These are phyloP conservation scores for Mungos mungo DNA, from an alignment of 2,113 vertebrate species.

Conservation along the genomic window DNA sequence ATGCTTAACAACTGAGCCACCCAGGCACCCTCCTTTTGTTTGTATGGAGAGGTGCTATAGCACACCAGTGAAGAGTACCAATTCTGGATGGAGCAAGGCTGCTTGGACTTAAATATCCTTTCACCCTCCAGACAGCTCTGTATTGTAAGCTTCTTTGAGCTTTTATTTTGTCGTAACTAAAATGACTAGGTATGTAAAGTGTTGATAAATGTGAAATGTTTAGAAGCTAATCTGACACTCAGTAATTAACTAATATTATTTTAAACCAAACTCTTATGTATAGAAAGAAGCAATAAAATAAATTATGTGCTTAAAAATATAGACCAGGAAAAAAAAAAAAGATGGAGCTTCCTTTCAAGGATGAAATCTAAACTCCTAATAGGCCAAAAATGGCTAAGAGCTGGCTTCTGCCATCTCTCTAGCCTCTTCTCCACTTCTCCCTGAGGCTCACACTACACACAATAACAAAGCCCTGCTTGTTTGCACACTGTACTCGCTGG, in stretches of 20 bases:
- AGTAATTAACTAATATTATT: constrained; percentile 3
- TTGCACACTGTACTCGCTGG: background rate
- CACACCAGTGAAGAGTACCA: rapidly evolving
- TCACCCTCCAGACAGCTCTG: background rate
- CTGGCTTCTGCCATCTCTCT: background rate
- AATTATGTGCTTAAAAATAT: background rate
- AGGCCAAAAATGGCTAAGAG: background rate
- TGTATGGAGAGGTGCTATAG: background rate
- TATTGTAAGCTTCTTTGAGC: background rate
- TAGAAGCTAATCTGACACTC: background rate
- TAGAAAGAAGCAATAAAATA: background rate
- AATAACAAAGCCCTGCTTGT: background rate
- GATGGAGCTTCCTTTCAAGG: background rate
- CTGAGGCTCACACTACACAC: background rate
- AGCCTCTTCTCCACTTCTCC: background rate
- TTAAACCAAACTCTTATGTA: constrained; percentile 14
- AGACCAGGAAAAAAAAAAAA: background rate
- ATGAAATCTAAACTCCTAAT: background rate
- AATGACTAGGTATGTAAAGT: background rate
- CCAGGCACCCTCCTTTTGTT: background rate
- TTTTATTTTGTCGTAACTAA: background rate
- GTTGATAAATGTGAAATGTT: background rate
- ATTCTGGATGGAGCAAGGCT: background rate
- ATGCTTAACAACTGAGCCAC: no score
- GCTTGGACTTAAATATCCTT: background rate